These are phyloP conservation scores for Teleogryllus oceanicus DNA, from an alignment of 2,888 invertebrate species.

Conservation along the genomic window DNA sequence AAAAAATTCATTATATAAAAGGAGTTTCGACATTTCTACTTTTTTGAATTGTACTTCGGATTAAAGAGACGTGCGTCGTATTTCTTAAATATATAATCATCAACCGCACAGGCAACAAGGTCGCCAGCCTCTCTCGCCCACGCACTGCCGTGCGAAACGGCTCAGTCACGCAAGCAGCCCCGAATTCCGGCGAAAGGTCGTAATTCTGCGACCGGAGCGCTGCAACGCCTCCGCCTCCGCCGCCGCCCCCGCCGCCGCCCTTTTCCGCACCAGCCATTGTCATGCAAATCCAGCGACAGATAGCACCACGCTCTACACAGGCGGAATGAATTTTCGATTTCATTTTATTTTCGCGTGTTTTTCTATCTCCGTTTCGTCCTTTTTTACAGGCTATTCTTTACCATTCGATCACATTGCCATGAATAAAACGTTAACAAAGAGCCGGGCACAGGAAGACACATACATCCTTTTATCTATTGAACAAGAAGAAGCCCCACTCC, in stretches of 20 bases:
- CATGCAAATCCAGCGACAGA: constrained; percentile 7
- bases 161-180: too few relatives aligned
- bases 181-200: too few relatives aligned
- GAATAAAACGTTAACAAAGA: constrained; percentile 1
- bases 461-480: background rate
- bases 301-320: background rate
- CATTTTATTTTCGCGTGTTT: constrained; percentile 5
- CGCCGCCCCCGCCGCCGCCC: background rate
- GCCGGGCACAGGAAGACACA: background rate
- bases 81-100: too few relatives aligned
- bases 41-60: too few relatives aligned
- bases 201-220: too few relatives aligned
- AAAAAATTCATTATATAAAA: too few relatives aligned
- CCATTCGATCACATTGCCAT: constrained; percentile 8
- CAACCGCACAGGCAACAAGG: too few relatives aligned
- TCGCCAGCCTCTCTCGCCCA: too few relatives aligned
- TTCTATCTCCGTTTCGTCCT: background rate
- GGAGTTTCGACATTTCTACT: too few relatives aligned
- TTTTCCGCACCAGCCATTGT: background rate
- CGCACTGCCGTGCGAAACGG: too few relatives aligned
- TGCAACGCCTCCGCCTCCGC: background rate
- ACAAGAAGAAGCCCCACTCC: too few relatives aligned
- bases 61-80: too few relatives aligned
- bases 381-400: background rate
- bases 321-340: constrained; percentile 9